A percentile compares a stretch with the other conserved stretches of the same genome.
phyloP scores from a whole-genome alignment of 2,797 vertebrate species.

The Microhierax caerulescens region DNA sequence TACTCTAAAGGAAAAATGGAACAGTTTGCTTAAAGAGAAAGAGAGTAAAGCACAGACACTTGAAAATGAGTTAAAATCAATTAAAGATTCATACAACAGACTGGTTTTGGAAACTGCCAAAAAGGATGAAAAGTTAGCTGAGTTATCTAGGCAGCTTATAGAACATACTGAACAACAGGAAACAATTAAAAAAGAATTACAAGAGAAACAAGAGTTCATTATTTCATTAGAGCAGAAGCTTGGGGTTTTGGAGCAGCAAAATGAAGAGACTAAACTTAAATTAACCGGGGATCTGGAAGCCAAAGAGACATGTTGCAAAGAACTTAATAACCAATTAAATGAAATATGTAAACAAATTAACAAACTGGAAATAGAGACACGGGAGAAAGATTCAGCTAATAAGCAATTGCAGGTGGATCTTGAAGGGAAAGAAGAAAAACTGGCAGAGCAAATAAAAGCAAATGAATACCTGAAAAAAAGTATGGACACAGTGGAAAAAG shows the following conservation, averaged over 20 bases:
- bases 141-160: slow-evolving; percentile 72
- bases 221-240: slow-evolving; percentile 76
- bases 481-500: slow-evolving; percentile 49
- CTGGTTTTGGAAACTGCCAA: slow-evolving; percentile 77
- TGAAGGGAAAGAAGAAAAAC: slow-evolving; percentile 72
- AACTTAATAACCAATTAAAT: slow-evolving; percentile 75
- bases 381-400: slow-evolving; percentile 68
- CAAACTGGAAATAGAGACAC: slow-evolving; percentile 69
- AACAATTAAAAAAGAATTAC: slow-evolving; percentile 59
- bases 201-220: slow-evolving; percentile 76
- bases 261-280: slow-evolving; percentile 70
- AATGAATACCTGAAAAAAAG: slow-evolving; percentile 70
- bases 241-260: slow-evolving; percentile 51
- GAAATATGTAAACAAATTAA: slow-evolving; percentile 73
- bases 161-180: slow-evolving; percentile 69
- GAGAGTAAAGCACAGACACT: slow-evolving; percentile 69
- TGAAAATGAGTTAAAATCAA: slow-evolving; percentile 82
- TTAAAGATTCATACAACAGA: slow-evolving; percentile 82
- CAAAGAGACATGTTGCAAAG: slow-evolving; percentile 71
- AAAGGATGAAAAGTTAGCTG: slow-evolving; percentile 72
- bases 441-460: slow-evolving; percentile 63
- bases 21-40: slow-evolving; percentile 70
- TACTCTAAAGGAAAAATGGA: slow-evolving; percentile 68
- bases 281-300: slow-evolving; percentile 70
- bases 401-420: slow-evolving; percentile 71